These are phyloP conservation scores for Phoxinus phoxinus DNA, from an alignment of 2,113 vertebrate species.

Conservation along the genomic window DNA sequence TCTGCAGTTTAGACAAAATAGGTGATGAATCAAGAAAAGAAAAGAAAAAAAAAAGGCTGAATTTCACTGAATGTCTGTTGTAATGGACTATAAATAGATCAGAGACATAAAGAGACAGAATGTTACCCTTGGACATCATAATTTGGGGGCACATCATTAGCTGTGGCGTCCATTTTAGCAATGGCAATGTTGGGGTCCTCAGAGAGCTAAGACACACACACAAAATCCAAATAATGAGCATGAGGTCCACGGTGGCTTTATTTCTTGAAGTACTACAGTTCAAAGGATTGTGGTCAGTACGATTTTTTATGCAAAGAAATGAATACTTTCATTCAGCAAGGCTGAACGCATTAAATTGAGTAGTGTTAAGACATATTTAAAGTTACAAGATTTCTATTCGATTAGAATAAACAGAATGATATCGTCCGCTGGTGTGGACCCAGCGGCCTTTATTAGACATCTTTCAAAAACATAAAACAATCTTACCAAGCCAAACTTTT, in stretches of 20 bases:
- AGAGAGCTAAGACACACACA: constrained; percentile 62
- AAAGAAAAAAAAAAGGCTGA: not conserved
- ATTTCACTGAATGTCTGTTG: constrained; percentile 1
- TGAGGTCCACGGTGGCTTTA: not conserved
- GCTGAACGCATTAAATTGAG: not conserved
- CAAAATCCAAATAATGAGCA: not conserved
- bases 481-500: not conserved
- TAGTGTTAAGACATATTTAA: not conserved
- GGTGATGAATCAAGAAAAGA: not conserved
- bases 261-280: not conserved
- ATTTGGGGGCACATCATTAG: constrained; percentile 73
- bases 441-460: too few relatives aligned
- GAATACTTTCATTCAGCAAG: not conserved
- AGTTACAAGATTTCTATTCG: not conserved
- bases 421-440: too few relatives aligned
- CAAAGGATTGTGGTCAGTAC: not conserved
- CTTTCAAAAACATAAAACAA: not conserved
- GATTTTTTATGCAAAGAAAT: not conserved
- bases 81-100: not conserved
- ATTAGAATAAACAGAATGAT: too few relatives aligned
- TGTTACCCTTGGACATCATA: constrained; percentile 78
- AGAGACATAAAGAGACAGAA: not conserved
- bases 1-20: constrained; percentile 57
- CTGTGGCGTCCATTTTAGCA: constrained; percentile 75
- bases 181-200: constrained; percentile 66